A percentile compares a stretch with the other conserved stretches of the same genome.
These are phyloP conservation scores for Eilema sororculum DNA, from an alignment of 2,888 invertebrate species.

Conservation along the genomic window DNA sequence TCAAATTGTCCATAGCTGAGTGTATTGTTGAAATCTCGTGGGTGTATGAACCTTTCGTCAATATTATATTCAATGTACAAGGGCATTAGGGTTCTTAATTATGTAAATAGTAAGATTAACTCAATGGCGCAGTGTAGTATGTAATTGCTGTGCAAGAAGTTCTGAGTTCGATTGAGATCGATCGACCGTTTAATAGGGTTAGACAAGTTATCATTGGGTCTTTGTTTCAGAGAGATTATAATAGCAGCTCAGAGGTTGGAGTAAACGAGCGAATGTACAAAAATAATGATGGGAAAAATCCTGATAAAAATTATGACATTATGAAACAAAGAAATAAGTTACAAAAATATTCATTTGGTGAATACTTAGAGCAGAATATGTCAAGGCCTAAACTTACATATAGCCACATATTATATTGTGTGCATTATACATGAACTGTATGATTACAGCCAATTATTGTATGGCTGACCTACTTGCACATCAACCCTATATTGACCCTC, in stretches of 20 bases:
- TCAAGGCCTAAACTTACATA: not conserved
- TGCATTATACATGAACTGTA: not conserved
- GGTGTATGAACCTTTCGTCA: not conserved
- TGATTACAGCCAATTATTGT: constrained; percentile 4
- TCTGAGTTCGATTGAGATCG: no score
- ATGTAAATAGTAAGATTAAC: no score
- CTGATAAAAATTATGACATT: not conserved
- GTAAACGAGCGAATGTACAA: not conserved
- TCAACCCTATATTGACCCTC: not conserved
- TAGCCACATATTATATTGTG: not conserved
- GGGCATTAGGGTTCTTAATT: not conserved
- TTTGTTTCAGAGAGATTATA: not conserved
- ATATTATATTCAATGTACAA: not conserved
- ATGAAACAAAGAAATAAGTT: not conserved
- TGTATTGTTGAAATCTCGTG: not conserved
- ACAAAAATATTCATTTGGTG: not conserved
- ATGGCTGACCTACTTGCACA: not conserved
- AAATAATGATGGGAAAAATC: not conserved
- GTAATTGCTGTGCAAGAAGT: no score
- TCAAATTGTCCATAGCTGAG: constrained; percentile 1
- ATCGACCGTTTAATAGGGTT: no score
- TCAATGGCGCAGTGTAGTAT: no score
- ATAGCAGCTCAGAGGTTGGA: not conserved
- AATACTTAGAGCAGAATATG: not conserved
- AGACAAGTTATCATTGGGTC: not conserved